Evolutionary conservation across 2,113 vertebrate species (phyloP).

Genomic region (Pteruthius melanotis): DNA sequence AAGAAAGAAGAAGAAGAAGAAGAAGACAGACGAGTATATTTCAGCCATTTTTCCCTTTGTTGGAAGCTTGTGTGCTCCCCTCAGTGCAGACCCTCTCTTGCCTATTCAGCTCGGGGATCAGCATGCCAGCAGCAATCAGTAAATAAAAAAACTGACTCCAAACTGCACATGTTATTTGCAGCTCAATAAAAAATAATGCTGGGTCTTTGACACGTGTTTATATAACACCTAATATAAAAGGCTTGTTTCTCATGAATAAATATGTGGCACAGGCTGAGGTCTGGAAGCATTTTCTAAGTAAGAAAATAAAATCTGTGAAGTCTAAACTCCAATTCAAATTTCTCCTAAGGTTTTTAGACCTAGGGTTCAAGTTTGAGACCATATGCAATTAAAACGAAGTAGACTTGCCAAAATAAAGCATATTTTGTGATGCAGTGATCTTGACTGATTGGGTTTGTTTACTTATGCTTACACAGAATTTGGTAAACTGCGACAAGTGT

Average conservation of each 20-base stretch:
- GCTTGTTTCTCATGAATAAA: conserved; percentile 17
- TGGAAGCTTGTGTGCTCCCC: neutral
- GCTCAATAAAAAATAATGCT: conserved; percentile 30
- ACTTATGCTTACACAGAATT: neutral
- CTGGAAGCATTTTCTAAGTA: conserved; percentile 4
- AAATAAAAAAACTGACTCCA: neutral
- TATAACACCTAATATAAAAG: conserved; percentile 47
- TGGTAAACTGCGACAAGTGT: neutral
- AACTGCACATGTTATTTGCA: conserved; percentile 32
- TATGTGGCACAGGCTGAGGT: neutral
- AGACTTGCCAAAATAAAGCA: neutral
- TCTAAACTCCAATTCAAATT: neutral
- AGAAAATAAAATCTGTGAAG: conserved; percentile 16
- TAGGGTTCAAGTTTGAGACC: neutral
- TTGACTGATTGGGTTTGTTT: neutral
- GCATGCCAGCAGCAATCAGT: neutral
- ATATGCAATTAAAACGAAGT: neutral
- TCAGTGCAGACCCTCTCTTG: neutral
- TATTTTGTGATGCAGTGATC: neutral
- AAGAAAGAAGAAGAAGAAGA: neutral
- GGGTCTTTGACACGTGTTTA: conserved; percentile 32
- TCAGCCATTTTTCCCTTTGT: neutral
- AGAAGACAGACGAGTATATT: neutral
- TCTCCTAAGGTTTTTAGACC: neutral
- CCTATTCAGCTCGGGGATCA: neutral